phyloP scores from a whole-genome alignment of 30 jellyfish, hydroid and myxozoan genomes.

The Chrysaora quinquecirrha region DNA sequence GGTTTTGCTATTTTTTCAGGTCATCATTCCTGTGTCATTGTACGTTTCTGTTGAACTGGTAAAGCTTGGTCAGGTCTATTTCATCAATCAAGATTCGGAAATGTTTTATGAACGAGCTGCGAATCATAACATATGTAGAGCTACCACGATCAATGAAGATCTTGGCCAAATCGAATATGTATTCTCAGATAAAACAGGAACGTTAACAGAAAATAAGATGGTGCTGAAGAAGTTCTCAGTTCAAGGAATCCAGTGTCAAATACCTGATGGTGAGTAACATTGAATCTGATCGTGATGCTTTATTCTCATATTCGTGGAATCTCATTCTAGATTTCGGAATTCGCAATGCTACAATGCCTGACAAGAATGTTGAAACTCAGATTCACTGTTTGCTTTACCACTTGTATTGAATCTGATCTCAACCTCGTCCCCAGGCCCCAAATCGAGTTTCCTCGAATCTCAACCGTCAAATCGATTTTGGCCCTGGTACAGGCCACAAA shows the following conservation, averaged over 20 bases:
- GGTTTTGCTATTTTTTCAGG: conserved; percentile 78
- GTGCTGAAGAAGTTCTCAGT: conserved; percentile 82
- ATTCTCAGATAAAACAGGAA: conserved; percentile 96
- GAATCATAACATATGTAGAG: conserved; percentile 81
- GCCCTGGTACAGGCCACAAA: no score
- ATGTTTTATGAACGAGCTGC: conserved; percentile 78
- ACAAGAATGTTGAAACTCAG: no score
- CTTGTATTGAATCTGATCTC: no score
- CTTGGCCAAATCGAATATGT: conserved; percentile 96
- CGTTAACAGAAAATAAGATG: conserved; percentile 96
- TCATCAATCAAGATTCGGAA: conserved; percentile 88
- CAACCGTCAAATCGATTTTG: no score
- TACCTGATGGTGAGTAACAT: conserved; percentile 76
- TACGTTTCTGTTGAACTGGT: conserved; percentile 97
- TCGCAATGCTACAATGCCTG: no score
- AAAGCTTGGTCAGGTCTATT: conserved; percentile 95
- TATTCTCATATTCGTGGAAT: no score
- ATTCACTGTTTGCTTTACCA: no score
- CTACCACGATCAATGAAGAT: conserved; percentile 95
- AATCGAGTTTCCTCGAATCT: no score
- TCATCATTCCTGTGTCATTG: conserved; percentile 91
- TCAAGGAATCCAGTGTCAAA: conserved; percentile 60
- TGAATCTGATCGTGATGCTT: no score
- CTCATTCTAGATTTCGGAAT: no score
- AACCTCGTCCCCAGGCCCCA: no score